Evolutionary conservation across 2,113 vertebrate species (phyloP).

Genomic region (Archocentrus centrarchus): DNA sequence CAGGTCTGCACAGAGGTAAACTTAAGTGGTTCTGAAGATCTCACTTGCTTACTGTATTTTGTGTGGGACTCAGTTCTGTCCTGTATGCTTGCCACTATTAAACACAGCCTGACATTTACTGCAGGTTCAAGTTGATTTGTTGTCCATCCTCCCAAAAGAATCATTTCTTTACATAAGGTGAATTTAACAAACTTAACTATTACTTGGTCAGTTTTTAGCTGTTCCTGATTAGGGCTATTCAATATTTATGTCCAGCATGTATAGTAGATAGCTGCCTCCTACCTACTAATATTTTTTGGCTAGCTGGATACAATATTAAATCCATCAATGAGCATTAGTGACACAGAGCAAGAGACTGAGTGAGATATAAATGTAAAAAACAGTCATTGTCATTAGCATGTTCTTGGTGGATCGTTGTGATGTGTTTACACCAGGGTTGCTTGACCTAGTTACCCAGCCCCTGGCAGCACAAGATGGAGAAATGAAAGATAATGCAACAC

Average conservation of each 20-base stretch:
- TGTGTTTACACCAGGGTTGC: conserved; percentile 74
- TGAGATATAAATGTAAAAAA: conserved; percentile 46
- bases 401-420: conserved; percentile 61
- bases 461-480: conserved; percentile 66
- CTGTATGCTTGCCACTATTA: neutral
- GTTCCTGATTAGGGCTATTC: neutral
- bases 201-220: neutral
- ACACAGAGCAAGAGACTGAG: neutral
- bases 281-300: neutral
- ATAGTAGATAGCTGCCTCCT: neutral
- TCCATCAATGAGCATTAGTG: conserved; percentile 16
- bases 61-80: neutral
- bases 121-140: neutral
- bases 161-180: neutral
- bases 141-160: neutral
- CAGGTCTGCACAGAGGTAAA: conserved; percentile 37
- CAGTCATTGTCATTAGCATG: conserved; percentile 72
- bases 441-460: conserved; percentile 76
- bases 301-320: neutral
- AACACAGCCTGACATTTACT: neutral
- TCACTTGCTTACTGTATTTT: conserved; percentile 3
- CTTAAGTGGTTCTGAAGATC: conserved; percentile 18
- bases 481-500: conserved; percentile 68
- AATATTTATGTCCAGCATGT: neutral
- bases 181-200: neutral